Evolutionary conservation across 2,888 invertebrate species (phyloP).

Genomic region (Philereme vetulata): DNA sequence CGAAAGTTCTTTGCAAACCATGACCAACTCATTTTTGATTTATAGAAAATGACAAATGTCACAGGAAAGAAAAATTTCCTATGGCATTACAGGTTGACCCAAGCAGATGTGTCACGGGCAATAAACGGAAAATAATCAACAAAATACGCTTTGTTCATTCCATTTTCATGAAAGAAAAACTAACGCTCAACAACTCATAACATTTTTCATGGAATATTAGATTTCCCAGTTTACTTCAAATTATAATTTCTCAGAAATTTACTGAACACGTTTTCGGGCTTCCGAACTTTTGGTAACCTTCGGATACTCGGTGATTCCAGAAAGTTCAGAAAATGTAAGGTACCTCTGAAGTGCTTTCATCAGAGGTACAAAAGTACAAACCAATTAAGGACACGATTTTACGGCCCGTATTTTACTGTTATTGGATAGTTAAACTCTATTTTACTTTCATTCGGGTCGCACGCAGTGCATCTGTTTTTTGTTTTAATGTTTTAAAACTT

Average conservation of each 20-base stretch:
- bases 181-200: not conserved
- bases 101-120: too few species aligned
- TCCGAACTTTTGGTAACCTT: slow-evolving; percentile 8
- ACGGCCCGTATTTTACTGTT: slow-evolving; percentile 23
- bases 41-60: too few species aligned
- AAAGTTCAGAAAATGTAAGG: not conserved
- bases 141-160: too few species aligned
- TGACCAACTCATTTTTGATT: too few species aligned
- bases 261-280: slow-evolving; percentile 13
- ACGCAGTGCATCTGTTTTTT: slow-evolving; percentile 17
- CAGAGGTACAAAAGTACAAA: slow-evolving; percentile 5
- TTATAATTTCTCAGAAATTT: slow-evolving; percentile 11
- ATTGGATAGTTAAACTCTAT: slow-evolving; percentile 27
- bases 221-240: slow-evolving; percentile 1
- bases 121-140: too few species aligned
- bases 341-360: not conserved
- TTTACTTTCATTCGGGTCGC: slow-evolving; percentile 14
- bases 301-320: slow-evolving; percentile 5
- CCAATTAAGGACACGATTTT: slow-evolving; percentile 30
- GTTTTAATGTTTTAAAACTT: not conserved
- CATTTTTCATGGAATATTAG: slow-evolving; percentile 1
- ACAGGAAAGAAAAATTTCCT: too few species aligned
- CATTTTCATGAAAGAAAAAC: not conserved
- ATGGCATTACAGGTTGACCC: too few species aligned
- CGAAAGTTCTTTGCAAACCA: too few species aligned